Conservation (phyloP, 1,140 invertebrate genomes). For the Lepidurus apus region DNA sequence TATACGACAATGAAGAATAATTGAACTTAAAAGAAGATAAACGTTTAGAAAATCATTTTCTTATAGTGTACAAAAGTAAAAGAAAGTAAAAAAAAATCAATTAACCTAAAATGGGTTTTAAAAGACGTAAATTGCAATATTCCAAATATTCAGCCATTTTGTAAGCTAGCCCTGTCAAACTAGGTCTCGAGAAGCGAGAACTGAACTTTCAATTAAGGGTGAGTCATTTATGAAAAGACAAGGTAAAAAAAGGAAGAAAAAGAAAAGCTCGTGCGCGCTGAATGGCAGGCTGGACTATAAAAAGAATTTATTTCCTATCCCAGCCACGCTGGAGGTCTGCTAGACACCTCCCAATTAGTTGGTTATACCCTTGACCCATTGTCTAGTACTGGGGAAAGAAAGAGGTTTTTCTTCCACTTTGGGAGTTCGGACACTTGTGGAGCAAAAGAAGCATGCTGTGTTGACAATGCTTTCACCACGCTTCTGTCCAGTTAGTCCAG, state of each 20-base stretch:
- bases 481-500: neutral
- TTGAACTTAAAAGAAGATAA: no score
- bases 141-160: no score
- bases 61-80: no score
- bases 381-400: neutral
- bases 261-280: constrained; percentile 1
- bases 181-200: neutral
- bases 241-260: neutral
- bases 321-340: neutral
- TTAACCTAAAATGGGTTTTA: no score
- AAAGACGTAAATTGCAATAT: no score
- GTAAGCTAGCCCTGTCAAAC: neutral
- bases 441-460: neutral
- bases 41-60: no score
- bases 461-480: constrained; percentile 21
- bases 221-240: neutral
- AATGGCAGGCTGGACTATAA: neutral
- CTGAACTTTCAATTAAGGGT: neutral
- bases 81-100: no score
- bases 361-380: neutral
- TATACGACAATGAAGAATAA: no score
- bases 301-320: neutral
- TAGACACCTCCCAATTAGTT: constrained; percentile 2
- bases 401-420: neutral
- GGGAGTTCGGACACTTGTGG: constrained; percentile 6